A percentile compares a stretch with the other conserved stretches of the same genome.
These are phyloP conservation scores for Luscinia luscinia DNA, from an alignment of 2,797 vertebrate genomes.

Conservation along the genomic window DNA sequence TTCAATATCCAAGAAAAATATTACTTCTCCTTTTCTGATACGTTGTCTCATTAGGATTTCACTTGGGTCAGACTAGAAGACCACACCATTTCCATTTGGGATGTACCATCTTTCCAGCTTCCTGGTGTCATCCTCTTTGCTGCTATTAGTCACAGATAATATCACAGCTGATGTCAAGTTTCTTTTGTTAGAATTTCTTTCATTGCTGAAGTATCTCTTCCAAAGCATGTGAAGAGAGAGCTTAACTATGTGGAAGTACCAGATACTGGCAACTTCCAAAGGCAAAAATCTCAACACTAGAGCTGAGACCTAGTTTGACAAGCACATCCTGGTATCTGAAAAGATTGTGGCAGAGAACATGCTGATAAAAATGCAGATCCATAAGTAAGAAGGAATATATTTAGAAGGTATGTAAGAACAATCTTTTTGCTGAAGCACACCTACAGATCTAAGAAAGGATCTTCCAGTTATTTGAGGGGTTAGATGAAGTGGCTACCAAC, in stretches of 20 bases:
- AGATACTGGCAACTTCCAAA: neutral
- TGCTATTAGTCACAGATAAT: conserved; percentile 3
- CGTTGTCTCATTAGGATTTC: neutral
- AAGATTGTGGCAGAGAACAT: neutral
- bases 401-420: neutral
- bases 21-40: neutral
- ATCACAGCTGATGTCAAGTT: neutral
- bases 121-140: neutral
- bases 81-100: neutral
- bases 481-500: neutral
- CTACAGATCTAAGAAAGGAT: neutral
- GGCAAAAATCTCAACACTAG: neutral
- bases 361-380: neutral
- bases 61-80: neutral
- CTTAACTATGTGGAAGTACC: neutral
- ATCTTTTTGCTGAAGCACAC: neutral
- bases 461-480: neutral
- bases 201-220: neutral
- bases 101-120: neutral
- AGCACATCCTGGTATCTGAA: neutral
- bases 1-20: neutral
- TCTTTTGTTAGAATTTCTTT: neutral
- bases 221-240: neutral
- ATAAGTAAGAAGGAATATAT: neutral
- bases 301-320: neutral